Evolutionary conservation across 2,113 vertebrate species (phyloP).

Genomic region (Phycodurus eques): DNA sequence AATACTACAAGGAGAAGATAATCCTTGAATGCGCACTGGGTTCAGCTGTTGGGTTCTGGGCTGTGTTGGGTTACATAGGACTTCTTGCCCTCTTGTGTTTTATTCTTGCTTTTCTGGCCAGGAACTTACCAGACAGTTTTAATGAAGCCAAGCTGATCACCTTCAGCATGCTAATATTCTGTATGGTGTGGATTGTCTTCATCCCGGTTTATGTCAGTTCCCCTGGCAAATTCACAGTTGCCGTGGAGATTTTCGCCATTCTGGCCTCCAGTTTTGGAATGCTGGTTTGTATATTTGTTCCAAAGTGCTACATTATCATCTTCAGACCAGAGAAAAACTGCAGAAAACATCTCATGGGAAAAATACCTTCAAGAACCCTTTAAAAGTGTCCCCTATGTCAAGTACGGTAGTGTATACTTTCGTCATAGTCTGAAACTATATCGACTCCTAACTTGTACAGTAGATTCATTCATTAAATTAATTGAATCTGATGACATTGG

Average conservation of each 20-base stretch:
- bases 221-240: constrained; percentile 63
- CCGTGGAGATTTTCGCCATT: constrained; percentile 67
- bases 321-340: constrained; percentile 60
- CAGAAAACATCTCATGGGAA: constrained; percentile 56
- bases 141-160: constrained; percentile 65
- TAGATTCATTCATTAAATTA: constrained; percentile 2
- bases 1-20: constrained; percentile 52
- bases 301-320: constrained; percentile 65
- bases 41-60: constrained; percentile 60
- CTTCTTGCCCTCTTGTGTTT: constrained; percentile 59
- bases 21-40: constrained; percentile 62
- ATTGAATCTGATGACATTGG: not conserved
- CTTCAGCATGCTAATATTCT: constrained; percentile 69
- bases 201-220: constrained; percentile 65
- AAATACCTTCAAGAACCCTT: constrained; percentile 36
- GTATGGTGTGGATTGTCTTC: constrained; percentile 62
- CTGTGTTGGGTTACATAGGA: constrained; percentile 56
- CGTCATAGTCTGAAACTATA: not conserved
- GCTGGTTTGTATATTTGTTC: constrained; percentile 56
- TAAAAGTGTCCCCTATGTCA: constrained; percentile 6
- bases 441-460: not conserved
- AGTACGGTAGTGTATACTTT: not conserved
- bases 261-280: constrained; percentile 60
- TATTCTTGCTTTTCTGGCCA: constrained; percentile 58
- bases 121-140: constrained; percentile 61